These are phyloP conservation scores for Poeciliopsis infans DNA, from an alignment of 2,797 vertebrate species.

Conservation along the genomic window DNA sequence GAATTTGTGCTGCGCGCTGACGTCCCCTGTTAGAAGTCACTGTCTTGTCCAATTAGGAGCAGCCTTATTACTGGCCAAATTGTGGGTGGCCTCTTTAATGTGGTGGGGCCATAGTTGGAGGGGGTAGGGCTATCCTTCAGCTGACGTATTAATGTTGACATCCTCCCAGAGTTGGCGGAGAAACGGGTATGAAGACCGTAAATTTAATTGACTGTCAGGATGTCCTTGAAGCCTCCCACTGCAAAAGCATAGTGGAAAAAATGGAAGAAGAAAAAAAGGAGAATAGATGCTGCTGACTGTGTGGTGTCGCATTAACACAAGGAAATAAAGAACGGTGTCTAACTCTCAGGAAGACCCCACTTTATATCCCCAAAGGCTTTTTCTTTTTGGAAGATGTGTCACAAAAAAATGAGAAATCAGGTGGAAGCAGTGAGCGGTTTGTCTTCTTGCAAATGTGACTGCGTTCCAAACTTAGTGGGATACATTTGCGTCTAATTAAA, in stretches of 20 bases:
- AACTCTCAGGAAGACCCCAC: constrained; percentile 59
- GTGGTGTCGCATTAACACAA: constrained; percentile 43
- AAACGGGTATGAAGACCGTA: constrained; percentile 48
- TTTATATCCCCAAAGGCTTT: constrained; percentile 33
- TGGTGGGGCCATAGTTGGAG: constrained; percentile 1
- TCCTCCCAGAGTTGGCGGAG: constrained; percentile 41
- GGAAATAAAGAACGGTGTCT: constrained; percentile 39
- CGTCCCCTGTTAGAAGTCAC: constrained; percentile 77
- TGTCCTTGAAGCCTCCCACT: constrained; percentile 64
- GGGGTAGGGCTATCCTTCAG: constrained; percentile 47
- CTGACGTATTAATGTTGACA: constrained; percentile 77
- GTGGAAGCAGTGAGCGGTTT: neutral
- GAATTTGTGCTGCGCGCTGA: constrained; percentile 69
- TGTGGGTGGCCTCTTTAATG: constrained; percentile 64
- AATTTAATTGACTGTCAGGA: constrained; percentile 65
- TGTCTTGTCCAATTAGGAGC: constrained; percentile 80
- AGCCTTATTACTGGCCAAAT: constrained; percentile 71
- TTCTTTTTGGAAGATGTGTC: constrained; percentile 26
- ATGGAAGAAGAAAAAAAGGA: neutral
- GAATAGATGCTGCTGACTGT: constrained; percentile 30
- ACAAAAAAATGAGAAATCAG: neutral
- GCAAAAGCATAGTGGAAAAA: constrained; percentile 26
- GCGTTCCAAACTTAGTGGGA: neutral
- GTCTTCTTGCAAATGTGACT: constrained; percentile 28
- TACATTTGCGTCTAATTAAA: constrained; percentile 1